phyloP scores from a whole-genome alignment of 2,888 invertebrate genomes.

The Troides aeacus region DNA sequence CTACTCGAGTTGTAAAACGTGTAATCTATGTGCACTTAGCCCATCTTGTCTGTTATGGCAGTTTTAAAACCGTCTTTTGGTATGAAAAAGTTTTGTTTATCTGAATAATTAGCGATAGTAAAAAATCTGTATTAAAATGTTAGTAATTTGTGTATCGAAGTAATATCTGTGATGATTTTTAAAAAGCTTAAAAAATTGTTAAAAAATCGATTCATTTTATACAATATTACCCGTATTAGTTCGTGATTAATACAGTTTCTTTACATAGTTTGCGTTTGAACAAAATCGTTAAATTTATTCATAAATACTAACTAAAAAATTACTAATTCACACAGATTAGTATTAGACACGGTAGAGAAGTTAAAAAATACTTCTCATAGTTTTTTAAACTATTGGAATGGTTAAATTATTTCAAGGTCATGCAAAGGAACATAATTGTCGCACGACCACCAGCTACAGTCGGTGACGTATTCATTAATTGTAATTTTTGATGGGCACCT shows the following conservation, averaged over 20 bases:
- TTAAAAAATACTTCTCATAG: no score
- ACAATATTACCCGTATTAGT: no score
- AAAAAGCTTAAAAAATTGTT: no score
- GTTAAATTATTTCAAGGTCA: background rate
- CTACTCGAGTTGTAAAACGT: slow-evolving; percentile 65
- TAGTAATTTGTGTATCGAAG: background rate
- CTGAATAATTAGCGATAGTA: no score
- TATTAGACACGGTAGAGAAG: no score
- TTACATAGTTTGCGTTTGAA: no score
- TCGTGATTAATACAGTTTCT: no score
- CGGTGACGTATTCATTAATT: slow-evolving; percentile 77
- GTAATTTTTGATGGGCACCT: slow-evolving; percentile 80
- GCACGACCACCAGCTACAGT: slow-evolving; percentile 40
- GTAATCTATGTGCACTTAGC: slow-evolving; percentile 62
- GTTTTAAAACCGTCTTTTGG: slow-evolving; percentile 39
- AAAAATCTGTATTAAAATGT: background rate
- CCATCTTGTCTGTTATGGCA: slow-evolving; percentile 56
- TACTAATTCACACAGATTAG: no score
- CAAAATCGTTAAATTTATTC: no score
- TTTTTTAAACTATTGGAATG: background rate
- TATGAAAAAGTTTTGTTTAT: background rate
- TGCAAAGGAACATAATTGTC: slow-evolving; percentile 16
- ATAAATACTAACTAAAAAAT: no score
- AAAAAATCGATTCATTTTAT: no score
- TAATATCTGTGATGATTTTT: no score